A percentile compares a stretch with the other conserved stretches of the same genome.
phyloP scores from a whole-genome alignment of 2,113 vertebrate species.

The Motacilla alba region DNA sequence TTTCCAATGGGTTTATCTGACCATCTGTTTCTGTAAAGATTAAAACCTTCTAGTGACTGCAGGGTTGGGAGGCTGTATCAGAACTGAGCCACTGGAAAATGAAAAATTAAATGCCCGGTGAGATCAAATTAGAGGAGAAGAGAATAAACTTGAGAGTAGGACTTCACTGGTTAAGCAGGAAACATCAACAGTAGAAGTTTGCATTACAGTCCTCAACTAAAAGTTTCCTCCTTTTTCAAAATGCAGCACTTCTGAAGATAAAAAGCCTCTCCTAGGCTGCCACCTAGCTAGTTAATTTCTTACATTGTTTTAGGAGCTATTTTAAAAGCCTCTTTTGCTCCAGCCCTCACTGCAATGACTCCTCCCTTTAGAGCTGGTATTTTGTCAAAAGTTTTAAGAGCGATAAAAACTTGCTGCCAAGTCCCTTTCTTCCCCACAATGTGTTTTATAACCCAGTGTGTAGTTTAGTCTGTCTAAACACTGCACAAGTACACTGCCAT shows the following conservation, averaged over 20 bases:
- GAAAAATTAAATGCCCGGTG: background rate
- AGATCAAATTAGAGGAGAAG: background rate
- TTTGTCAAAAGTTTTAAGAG: slow-evolving; percentile 58
- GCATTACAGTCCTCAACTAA: background rate
- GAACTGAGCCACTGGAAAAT: background rate
- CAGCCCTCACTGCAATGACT: background rate
- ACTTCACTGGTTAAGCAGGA: background rate
- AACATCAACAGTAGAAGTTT: background rate
- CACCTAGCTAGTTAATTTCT: slow-evolving; percentile 56
- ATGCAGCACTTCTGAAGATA: background rate
- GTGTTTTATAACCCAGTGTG: slow-evolving; percentile 66
- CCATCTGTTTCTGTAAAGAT: slow-evolving; percentile 23
- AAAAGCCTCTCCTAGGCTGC: slow-evolving; percentile 40
- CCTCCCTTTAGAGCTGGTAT: slow-evolving; percentile 57
- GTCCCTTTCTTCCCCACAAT: slow-evolving; percentile 58
- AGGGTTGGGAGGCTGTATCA: background rate
- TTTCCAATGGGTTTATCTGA: background rate
- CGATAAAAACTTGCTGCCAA: slow-evolving; percentile 64
- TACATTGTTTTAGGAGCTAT: slow-evolving; percentile 8
- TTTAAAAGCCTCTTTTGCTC: slow-evolving; percentile 31
- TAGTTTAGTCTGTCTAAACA: slow-evolving; percentile 74
- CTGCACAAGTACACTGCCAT: slow-evolving; percentile 60
- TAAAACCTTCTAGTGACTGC: slow-evolving; percentile 8
- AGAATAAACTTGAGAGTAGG: background rate
- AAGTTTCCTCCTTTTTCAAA: background rate